Evolutionary conservation across 2,113 vertebrate genomes (phyloP), one percentile per base, ranked within the genome.

Genomic region (Megaleporinus macrocephalus): DNA sequence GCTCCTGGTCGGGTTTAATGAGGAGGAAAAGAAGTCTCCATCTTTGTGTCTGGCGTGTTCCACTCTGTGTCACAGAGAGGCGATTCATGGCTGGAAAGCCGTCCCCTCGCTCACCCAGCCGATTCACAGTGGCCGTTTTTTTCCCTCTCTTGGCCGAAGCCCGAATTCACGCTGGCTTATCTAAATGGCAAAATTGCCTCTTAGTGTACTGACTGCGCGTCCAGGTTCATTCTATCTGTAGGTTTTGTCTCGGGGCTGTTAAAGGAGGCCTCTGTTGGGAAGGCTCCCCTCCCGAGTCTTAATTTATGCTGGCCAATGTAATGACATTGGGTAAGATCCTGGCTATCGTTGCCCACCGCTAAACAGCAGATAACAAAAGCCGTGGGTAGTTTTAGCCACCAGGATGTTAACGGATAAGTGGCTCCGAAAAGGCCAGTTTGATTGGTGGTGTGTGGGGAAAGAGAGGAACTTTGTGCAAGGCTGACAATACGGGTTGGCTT

Each of bases 231-330:
- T 90, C 85, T 83, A 85, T 80, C 86, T 86, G 81, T 81, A 2
- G 55, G 82, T 84, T 88, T 85, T 51, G 82, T 88, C 82, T 87
- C 83, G 83, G 79, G 69, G 70, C 73, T n/a, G 61, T 81, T 87
- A 93, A 93, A 93, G 88, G 89, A 84, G 84, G 74, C 73, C 90
- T 92, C 90, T 91, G 90, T 93, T 90, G 90, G 91, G 87, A 91
- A 84, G 76, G 74, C 27, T 29, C n/a, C 55, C 78, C 84, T 80
- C 84, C 73, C 47, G 33, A 27, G 41, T 82, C 86, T 87, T 90
- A 90, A 91, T 90, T 90, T 93, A 93, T 93, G 92, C 89, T 89
- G 94, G 93, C 92, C 86, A 90, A 91, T 86, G 87, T 90, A 84
- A 88, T 90, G 90, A 91, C 87, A 88, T 76, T 81, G 88, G 89